These are phyloP conservation scores for Chymomyza costata DNA, from an alignment of 1,140 invertebrate genomes.

Conservation along the genomic window DNA sequence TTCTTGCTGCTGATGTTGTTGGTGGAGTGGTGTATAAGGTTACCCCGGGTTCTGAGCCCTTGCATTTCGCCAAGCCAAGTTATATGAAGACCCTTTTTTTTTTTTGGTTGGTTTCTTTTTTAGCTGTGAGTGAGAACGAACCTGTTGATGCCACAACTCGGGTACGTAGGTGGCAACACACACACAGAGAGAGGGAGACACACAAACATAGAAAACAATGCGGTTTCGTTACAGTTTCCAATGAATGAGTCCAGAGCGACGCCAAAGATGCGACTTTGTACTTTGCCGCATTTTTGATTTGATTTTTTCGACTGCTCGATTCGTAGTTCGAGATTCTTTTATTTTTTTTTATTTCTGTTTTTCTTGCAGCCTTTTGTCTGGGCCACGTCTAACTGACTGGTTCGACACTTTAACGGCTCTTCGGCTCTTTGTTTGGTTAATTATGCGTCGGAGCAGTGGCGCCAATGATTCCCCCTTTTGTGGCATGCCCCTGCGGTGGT, in stretches of 20 bases:
- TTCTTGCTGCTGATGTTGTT: slow-evolving; percentile 2
- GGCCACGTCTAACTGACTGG: slow-evolving; percentile 24
- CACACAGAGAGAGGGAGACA: slow-evolving; percentile 18
- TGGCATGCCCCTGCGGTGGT: slow-evolving; percentile 20
- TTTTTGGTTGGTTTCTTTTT: slow-evolving; percentile 1
- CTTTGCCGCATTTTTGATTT: slow-evolving; percentile 68
- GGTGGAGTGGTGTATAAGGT: no score
- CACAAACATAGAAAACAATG: slow-evolving; percentile 3
- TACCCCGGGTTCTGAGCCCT: not conserved
- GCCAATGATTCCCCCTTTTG: slow-evolving; percentile 15
- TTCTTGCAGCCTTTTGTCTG: slow-evolving; percentile 35
- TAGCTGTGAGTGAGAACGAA: slow-evolving; percentile 12
- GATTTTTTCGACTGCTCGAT: slow-evolving; percentile 53
- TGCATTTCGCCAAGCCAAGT: not conserved
- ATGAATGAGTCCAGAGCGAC: slow-evolving; percentile 1
- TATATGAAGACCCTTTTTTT: not conserved
- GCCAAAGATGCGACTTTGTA: slow-evolving; percentile 37
- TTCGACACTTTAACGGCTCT: slow-evolving; percentile 64
- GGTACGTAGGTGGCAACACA: slow-evolving; percentile 47
- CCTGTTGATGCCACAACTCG: slow-evolving; percentile 17
- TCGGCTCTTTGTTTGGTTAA: slow-evolving; percentile 66
- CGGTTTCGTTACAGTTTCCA: slow-evolving; percentile 66
- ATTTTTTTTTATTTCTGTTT: slow-evolving; percentile 5
- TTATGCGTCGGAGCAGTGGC: slow-evolving; percentile 48
- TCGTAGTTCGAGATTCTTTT: slow-evolving; percentile 34